Base-by-base conservation (phyloP, 2,888 invertebrate genomes). In the Scaeva pyrastri region DNA sequence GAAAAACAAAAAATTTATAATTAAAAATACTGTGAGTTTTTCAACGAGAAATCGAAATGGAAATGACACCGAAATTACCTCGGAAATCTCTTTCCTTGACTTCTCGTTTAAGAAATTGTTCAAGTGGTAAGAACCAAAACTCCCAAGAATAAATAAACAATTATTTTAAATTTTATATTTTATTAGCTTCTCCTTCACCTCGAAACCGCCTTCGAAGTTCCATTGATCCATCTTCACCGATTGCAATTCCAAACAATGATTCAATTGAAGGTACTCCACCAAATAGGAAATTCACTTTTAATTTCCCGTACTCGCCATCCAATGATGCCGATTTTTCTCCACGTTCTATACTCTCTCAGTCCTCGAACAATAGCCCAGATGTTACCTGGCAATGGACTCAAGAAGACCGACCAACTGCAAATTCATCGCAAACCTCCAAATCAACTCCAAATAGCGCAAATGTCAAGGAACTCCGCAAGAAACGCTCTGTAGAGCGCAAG, bases 331-430 rank as follows among this genome's bases (percentile, higher is more conserved):
- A 90, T 31, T 89, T 90, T 21, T 91, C 91, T 3, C 91, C 91
- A 7, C 89, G 88, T 36, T 89, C 89, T 10, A 70, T 90, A 7
- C 89, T 91, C n/a, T 91, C 91, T 0, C 91, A 91, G 56, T 91
- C 91, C 0, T 83, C 89, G 7, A 89, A 89, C 14, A 90, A 91
- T 52, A 91, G 91, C 72, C 91, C 91, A 0, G 91, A 91, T 31
- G 91, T 91, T 2, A 89, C 91, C 6, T 91, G 91, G 91, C 90
- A 89, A 23, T 91, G 91, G 91, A 90, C 89, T 12, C 74, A 88
- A 16, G 86, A 85, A 36, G 86, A 86, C 43, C 52, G 52, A 2
- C 14, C 52, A 5, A 12, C 16, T 3, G 52, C 45, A 0, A 77
- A 19, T 1, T 12, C 64, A 16, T 39, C 52, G 8, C 41, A 12